These are phyloP conservation scores for Tetranychus piercei DNA, from an alignment of 2,888 invertebrate species.

Conservation along the genomic window DNA sequence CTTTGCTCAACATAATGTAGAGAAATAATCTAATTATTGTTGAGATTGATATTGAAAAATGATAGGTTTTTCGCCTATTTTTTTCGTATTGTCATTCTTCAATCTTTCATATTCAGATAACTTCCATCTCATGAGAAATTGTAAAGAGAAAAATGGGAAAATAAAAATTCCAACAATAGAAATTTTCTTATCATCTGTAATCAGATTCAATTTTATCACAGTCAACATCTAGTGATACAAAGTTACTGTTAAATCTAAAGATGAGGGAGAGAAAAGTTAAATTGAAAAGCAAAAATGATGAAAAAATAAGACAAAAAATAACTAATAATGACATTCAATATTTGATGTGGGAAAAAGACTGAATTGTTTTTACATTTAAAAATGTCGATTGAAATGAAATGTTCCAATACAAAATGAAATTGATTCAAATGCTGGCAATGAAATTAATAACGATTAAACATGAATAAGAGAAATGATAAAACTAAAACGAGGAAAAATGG, in stretches of 20 bases:
- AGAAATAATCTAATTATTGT: background rate
- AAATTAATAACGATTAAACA: background rate
- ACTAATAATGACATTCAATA: background rate
- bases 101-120: too few relatives aligned
- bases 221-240: too few relatives aligned
- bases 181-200: too few relatives aligned
- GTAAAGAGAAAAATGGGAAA: background rate
- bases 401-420: background rate
- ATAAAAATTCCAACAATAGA: background rate
- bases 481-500: background rate
- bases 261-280: background rate
- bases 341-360: background rate
- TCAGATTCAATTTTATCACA: too few relatives aligned
- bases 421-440: background rate
- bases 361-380: too few relatives aligned
- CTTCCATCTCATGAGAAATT: background rate
- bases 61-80: background rate
- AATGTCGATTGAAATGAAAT: background rate
- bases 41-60: background rate
- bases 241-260: background rate
- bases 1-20: too few relatives aligned
- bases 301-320: background rate
- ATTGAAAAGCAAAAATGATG: background rate
- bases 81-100: background rate
- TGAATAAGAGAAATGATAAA: background rate